Evolutionary conservation across 1,140 invertebrate species (phyloP).

Genomic region (Calliphora vicina): DNA sequence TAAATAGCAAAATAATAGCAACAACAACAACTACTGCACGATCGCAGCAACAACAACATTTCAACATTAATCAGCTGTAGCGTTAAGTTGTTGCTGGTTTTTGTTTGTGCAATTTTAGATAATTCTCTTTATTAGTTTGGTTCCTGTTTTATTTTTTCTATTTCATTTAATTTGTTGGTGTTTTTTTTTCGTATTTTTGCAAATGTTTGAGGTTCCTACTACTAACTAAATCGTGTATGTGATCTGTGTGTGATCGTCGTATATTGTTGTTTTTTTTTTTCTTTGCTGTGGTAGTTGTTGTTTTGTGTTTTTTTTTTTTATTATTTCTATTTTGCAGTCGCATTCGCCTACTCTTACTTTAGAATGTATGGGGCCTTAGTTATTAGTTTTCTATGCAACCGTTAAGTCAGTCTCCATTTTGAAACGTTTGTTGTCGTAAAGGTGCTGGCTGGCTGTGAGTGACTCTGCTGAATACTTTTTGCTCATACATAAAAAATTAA

Average conservation of each 20-base stretch:
- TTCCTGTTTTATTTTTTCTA: background rate
- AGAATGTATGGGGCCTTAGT: constrained; percentile 32
- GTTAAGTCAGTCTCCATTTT: constrained; percentile 33
- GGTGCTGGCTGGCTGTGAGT: constrained; percentile 1
- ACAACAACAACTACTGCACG: no score
- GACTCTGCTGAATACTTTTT: background rate
- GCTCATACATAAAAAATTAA: background rate
- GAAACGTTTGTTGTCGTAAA: constrained; percentile 24
- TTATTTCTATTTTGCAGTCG: constrained; percentile 23
- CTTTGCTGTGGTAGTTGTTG: background rate
- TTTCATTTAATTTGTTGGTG: constrained; percentile 3
- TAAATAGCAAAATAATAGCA: background rate
- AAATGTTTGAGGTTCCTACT: constrained; percentile 20
- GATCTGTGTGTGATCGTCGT: background rate
- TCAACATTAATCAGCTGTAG: constrained; percentile 8
- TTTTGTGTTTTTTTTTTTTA: background rate
- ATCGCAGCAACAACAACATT: background rate
- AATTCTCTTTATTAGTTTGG: background rate
- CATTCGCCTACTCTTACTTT: constrained; percentile 34
- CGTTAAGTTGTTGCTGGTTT: background rate
- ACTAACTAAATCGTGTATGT: background rate
- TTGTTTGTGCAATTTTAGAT: constrained; percentile 10
- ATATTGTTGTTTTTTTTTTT: background rate
- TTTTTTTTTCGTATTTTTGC: background rate
- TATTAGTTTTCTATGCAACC: constrained; percentile 32